phyloP scores from a whole-genome alignment of 35 echinoderm and acorn worm species.

The Holothuria glaberrima region DNA sequence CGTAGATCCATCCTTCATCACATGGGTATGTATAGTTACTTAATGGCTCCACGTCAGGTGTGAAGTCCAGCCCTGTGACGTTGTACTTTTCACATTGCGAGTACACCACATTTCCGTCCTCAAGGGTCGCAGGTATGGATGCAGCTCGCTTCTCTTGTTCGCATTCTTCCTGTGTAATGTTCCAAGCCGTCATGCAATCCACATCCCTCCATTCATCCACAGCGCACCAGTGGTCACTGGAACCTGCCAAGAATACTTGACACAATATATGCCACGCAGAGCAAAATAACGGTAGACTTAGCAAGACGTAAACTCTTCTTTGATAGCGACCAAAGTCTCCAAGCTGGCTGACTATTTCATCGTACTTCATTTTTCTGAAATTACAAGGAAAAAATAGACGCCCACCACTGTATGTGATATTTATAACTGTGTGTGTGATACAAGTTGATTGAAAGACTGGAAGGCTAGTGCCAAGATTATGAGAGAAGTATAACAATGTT shows the following conservation, averaged over 20 bases:
- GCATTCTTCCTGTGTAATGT: conserved; percentile 14
- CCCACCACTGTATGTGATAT: too few relatives aligned
- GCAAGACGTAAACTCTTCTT: conserved; percentile 15
- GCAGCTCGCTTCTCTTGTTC: background rate
- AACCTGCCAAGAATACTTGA: conserved; percentile 45
- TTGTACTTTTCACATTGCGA: conserved; percentile 16
- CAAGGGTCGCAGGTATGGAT: background rate
- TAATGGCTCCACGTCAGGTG: background rate
- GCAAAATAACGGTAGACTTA: conserved; percentile 15
- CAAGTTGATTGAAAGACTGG: too few relatives aligned
- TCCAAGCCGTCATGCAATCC: background rate
- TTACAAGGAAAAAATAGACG: too few relatives aligned
- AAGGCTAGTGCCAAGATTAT: too few relatives aligned
- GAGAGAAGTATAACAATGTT: too few relatives aligned
- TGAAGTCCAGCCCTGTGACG: background rate
- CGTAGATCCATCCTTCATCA: conserved; percentile 50
- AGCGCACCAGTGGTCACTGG: conserved; percentile 46
- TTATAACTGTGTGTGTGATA: too few relatives aligned
- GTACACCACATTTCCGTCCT: background rate
- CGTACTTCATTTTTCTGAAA: conserved; percentile 47
- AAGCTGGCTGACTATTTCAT: conserved; percentile 41
- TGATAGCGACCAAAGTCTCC: conserved; percentile 56
- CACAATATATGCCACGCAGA: conserved; percentile 33
- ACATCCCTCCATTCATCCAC: background rate
- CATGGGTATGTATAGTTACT: conserved; percentile 1